These are phyloP conservation scores for Trissolcus japonicus DNA, from an alignment of 2,888 invertebrate genomes.

Conservation along the genomic window DNA sequence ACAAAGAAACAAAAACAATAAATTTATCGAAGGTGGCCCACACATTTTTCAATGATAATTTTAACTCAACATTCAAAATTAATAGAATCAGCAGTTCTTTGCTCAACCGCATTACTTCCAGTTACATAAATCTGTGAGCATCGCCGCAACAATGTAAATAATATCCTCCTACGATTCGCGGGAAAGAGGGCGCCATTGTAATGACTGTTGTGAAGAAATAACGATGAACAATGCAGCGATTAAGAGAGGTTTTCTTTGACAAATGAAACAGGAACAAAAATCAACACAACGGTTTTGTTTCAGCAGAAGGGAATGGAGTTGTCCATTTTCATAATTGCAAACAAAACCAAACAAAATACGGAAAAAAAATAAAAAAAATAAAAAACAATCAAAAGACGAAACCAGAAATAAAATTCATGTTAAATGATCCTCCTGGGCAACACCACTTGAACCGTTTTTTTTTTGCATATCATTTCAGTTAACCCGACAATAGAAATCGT, in stretches of 20 bases:
- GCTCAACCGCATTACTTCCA: slow-evolving; percentile 40
- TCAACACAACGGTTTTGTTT: background rate
- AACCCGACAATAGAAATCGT: slow-evolving; percentile 50
- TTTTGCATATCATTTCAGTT: slow-evolving; percentile 26
- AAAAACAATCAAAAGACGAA: too few relatives aligned
- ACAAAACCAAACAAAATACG: too few relatives aligned
- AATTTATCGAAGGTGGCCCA: background rate
- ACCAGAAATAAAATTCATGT: too few relatives aligned
- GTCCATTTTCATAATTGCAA: too few relatives aligned
- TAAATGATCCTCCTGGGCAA: too few relatives aligned
- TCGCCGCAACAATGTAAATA: slow-evolving; percentile 37
- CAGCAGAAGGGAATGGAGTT: too few relatives aligned
- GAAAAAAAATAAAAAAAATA: too few relatives aligned
- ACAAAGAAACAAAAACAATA: background rate
- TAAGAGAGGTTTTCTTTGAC: slow-evolving; percentile 13
- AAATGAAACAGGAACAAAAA: slow-evolving; percentile 1
- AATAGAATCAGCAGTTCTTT: slow-evolving; percentile 19
- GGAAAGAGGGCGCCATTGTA: slow-evolving; percentile 39
- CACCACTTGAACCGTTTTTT: slow-evolving; percentile 16
- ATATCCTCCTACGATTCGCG: slow-evolving; percentile 31
- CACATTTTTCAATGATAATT: too few relatives aligned
- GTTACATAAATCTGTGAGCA: slow-evolving; percentile 40
- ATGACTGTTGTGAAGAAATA: slow-evolving; percentile 2
- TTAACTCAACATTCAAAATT: slow-evolving; percentile 7
- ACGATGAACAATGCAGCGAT: slow-evolving; percentile 31